A percentile compares a stretch with the other conserved stretches of the same genome.
These are phyloP conservation scores for Sycophila sp. DNA, from an alignment of 1,140 invertebrate species.

Conservation along the genomic window DNA sequence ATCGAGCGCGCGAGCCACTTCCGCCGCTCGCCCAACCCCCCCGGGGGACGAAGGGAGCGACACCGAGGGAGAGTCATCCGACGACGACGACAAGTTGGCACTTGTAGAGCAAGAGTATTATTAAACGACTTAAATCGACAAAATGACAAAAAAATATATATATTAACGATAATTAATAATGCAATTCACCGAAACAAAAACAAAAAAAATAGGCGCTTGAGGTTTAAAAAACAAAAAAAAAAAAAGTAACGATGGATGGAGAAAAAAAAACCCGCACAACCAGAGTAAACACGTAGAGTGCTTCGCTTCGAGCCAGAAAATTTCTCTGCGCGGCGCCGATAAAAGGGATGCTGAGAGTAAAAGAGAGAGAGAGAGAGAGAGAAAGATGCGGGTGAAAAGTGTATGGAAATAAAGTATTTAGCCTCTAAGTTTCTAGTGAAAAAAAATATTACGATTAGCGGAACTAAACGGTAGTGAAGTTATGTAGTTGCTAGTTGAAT, in stretches of 20 bases:
- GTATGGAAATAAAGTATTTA: slow-evolving; percentile 54
- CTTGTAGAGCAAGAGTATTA: background rate
- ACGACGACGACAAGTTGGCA: slow-evolving; percentile 26
- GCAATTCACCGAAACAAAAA: too few relatives aligned
- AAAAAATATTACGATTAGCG: slow-evolving; percentile 50
- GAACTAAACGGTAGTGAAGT: slow-evolving; percentile 57
- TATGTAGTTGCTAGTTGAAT: slow-evolving; percentile 63
- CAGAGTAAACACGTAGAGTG: background rate
- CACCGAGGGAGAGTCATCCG: slow-evolving; percentile 26
- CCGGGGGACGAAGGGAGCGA: background rate
- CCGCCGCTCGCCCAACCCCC: background rate
- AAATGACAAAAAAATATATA: background rate
- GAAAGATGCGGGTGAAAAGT: slow-evolving; percentile 40
- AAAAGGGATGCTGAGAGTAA: slow-evolving; percentile 26
- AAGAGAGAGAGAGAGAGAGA: slow-evolving; percentile 31
- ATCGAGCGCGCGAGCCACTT: background rate
- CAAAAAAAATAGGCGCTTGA: background rate
- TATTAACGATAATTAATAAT: background rate
- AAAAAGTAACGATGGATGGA: background rate
- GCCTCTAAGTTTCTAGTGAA: slow-evolving; percentile 60
- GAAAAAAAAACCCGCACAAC: background rate
- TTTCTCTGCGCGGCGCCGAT: background rate
- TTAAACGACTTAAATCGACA: background rate
- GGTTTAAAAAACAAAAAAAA: background rate
- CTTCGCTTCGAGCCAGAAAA: slow-evolving; percentile 22